Percentiles rank a stretch among this genome's conserved stretches.
Conservation (phyloP, 2,797 vertebrate species). For the Cuniculus paca region DNA sequence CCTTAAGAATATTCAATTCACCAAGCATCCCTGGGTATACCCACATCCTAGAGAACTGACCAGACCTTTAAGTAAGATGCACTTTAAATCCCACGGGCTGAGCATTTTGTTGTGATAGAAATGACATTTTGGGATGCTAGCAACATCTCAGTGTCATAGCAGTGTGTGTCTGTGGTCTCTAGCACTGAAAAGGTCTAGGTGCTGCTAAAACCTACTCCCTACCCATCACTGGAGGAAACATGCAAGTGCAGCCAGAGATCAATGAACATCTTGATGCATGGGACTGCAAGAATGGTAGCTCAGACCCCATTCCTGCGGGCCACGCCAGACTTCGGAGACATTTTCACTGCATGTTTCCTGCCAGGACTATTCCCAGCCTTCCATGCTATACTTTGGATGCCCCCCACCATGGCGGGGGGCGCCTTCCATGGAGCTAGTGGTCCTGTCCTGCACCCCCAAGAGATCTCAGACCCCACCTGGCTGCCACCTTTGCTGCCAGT, state of each 20-base stretch:
- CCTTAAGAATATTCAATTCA: not conserved
- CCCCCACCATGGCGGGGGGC: too few species aligned
- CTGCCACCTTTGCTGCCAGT: not conserved
- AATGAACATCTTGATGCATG: not conserved
- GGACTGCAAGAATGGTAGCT: not conserved
- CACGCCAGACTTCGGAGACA: not conserved
- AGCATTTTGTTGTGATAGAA: not conserved
- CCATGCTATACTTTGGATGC: not conserved
- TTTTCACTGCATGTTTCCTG: accelerated
- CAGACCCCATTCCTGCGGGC: not conserved
- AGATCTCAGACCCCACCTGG: not conserved
- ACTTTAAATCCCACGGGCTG: not conserved
- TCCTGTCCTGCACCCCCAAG: not conserved
- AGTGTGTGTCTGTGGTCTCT: too few species aligned
- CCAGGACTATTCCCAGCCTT: not conserved
- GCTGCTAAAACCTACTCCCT: not conserved
- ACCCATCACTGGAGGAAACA: not conserved
- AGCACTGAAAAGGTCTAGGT: accelerated
- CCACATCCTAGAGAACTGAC: not conserved
- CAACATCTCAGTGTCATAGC: not conserved
- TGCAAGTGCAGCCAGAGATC: not conserved
- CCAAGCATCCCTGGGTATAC: not conserved
- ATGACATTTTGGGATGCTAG: not conserved
- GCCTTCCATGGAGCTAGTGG: not conserved
- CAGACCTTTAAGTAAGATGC: not conserved